Conservation (phyloP, 35 echinoderm and acorn worm genomes). For the Amphiura filiformis region DNA sequence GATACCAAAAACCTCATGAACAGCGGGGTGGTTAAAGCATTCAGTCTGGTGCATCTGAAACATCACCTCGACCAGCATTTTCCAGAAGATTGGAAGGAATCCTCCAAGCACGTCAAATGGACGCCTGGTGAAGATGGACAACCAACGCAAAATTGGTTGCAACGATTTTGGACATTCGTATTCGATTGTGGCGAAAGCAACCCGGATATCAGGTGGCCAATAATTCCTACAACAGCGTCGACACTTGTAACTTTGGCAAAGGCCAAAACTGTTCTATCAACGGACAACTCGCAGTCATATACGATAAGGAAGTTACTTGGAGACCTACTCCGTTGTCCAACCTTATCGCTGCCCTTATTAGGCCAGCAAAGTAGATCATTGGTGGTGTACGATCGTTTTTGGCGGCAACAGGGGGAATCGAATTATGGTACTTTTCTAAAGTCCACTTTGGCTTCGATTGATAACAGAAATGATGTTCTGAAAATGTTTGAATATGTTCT, state of each 20-base stretch:
- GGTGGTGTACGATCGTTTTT: not conserved
- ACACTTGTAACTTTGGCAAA: not conserved
- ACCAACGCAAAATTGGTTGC: not conserved
- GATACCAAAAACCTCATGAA: not conserved
- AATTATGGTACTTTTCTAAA: not conserved
- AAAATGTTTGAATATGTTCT: not conserved
- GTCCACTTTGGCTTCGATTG: not conserved
- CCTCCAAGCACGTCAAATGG: not conserved
- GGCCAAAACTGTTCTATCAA: slow-evolving; percentile 2
- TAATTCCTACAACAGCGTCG: not conserved
- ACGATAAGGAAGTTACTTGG: not conserved
- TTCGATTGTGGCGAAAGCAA: not conserved
- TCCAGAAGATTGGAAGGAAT: not conserved
- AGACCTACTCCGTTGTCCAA: not conserved
- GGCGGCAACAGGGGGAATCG: not conserved
- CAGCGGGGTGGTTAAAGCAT: slow-evolving; percentile 4
- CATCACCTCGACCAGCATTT: not conserved
- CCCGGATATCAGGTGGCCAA: slow-evolving; percentile 8
- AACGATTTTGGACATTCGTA: not conserved
- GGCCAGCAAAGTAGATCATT: not conserved
- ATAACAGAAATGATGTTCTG: not conserved
- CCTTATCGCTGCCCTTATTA: not conserved
- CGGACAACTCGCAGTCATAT: not conserved
- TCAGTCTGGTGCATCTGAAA: not conserved
- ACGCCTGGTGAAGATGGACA: not conserved